Conservation (phyloP, 2,113 vertebrate species). For the Eurystomus gularis region DNA sequence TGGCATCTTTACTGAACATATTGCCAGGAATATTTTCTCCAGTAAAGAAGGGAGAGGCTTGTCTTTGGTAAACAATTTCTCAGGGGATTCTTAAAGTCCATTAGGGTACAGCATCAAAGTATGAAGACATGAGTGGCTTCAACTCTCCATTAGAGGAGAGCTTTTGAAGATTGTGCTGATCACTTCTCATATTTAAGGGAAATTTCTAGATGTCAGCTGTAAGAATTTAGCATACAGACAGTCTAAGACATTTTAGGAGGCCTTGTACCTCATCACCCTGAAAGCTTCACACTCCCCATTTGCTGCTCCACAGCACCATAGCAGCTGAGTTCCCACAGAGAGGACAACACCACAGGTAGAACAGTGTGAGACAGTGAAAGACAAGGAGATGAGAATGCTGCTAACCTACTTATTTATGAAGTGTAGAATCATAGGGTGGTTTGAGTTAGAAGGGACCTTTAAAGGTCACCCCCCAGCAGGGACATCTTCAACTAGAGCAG, state of each 20-base stretch:
- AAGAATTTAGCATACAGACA: neutral
- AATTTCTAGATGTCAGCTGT: neutral
- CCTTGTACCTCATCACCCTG: neutral
- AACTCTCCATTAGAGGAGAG: neutral
- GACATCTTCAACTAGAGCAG: neutral
- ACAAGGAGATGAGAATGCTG: neutral
- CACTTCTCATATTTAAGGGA: neutral
- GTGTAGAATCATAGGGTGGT: no score
- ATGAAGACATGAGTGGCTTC: fast-evolving
- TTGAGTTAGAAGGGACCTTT: neutral
- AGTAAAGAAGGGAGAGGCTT: neutral
- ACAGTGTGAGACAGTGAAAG: neutral
- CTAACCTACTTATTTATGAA: neutral
- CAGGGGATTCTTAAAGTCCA: neutral
- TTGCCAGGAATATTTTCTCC: neutral
- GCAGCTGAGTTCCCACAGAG: neutral
- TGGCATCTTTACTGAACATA: neutral
- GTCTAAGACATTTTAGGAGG: neutral
- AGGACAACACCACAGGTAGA: neutral
- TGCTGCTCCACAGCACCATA: neutral
- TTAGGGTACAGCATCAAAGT: neutral
- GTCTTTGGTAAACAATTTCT: neutral
- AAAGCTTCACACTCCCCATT: neutral
- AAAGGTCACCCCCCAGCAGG: neutral
- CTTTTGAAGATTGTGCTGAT: neutral